A percentile compares a stretch with the other conserved stretches of the same genome.
These are phyloP conservation scores for Watersipora subatra DNA, from an alignment of 1,140 invertebrate genomes.

Conservation along the genomic window DNA sequence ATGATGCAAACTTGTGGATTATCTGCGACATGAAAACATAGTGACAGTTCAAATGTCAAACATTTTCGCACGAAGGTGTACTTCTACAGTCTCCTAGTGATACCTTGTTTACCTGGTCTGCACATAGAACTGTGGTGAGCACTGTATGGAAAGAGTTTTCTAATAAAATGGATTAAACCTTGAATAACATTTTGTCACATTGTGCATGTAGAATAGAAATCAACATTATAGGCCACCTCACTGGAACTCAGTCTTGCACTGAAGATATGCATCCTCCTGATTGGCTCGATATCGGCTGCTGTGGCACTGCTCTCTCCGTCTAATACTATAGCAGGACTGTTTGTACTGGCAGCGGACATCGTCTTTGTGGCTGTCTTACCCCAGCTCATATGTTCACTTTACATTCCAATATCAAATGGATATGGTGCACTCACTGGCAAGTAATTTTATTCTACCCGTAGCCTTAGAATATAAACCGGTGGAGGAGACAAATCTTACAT, in stretches of 20 bases:
- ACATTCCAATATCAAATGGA: slow-evolving; percentile 18
- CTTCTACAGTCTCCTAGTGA: no score
- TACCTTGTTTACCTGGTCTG: no score
- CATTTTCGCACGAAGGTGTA: no score
- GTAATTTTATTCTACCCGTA: neutral
- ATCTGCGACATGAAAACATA: no score
- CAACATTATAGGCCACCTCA: slow-evolving; percentile 21
- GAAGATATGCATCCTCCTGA: slow-evolving; percentile 17
- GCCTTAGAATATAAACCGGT: neutral
- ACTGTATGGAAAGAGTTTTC: no score
- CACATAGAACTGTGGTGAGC: no score
- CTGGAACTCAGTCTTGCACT: slow-evolving; percentile 23
- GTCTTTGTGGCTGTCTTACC: slow-evolving; percentile 33
- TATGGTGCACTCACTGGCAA: slow-evolving; percentile 18
- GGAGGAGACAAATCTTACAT: neutral
- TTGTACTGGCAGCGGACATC: slow-evolving; percentile 32
- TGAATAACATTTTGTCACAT: no score
- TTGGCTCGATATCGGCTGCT: slow-evolving; percentile 21
- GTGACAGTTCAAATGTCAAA: no score
- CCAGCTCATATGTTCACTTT: slow-evolving; percentile 26
- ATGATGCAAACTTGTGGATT: no score
- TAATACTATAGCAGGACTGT: slow-evolving; percentile 27
- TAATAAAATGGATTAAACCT: no score
- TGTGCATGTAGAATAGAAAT: no score
- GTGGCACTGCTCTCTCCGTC: slow-evolving; percentile 22